Percentiles rank a stretch among this genome's conserved stretches.
Conservation (phyloP, 2,888 invertebrate species). For the Pandemis corylana region DNA sequence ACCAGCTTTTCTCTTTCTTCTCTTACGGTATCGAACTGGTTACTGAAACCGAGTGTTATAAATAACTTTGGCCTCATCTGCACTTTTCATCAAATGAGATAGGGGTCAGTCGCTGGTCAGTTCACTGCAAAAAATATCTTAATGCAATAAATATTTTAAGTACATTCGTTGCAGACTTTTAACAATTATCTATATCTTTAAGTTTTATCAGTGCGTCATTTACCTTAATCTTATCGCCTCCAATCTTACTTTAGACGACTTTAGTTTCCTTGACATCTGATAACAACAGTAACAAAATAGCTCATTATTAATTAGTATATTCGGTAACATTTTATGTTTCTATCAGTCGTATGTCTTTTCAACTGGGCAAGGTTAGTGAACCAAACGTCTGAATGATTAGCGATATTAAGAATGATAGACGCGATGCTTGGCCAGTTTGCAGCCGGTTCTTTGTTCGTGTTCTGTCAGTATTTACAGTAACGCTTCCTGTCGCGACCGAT, state of each 20-base stretch:
- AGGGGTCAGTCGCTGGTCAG: no score
- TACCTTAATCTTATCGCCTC: constrained; percentile 30
- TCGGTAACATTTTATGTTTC: constrained; percentile 1
- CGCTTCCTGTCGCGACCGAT: constrained; percentile 49
- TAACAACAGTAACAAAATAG: neutral
- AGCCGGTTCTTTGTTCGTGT: constrained; percentile 22
- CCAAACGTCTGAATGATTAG: neutral
- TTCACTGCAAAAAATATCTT: no score
- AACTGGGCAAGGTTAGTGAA: neutral
- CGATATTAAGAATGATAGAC: neutral
- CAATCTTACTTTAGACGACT: neutral
- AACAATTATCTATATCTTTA: neutral
- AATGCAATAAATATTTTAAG: no score
- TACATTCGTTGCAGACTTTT: no score
- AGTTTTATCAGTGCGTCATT: constrained; percentile 22
- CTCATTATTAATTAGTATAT: neutral
- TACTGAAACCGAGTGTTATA: no score
- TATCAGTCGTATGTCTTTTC: neutral
- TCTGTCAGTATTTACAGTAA: constrained; percentile 46
- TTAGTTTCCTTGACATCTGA: constrained; percentile 6
- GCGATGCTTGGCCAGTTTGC: constrained; percentile 9
- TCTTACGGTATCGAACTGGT: no score
- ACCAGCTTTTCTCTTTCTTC: no score
- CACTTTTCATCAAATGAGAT: no score
- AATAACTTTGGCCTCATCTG: no score